These are phyloP conservation scores for Drosophila repleta DNA, from an alignment of 1,140 invertebrate species.

Conservation along the genomic window DNA sequence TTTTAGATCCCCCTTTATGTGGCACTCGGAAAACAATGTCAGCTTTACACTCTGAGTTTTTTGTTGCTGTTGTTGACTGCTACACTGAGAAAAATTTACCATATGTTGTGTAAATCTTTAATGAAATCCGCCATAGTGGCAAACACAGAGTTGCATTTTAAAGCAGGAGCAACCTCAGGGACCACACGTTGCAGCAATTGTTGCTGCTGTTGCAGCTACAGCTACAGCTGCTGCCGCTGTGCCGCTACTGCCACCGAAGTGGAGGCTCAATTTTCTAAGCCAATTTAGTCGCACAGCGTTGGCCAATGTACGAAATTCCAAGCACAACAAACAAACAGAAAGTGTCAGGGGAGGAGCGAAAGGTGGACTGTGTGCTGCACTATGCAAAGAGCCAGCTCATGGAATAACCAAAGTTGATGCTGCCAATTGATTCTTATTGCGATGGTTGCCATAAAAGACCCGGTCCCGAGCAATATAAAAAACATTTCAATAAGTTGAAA, in stretches of 20 bases:
- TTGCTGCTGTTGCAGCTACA: conserved; percentile 29
- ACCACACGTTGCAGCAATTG: conserved; percentile 9
- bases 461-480: conserved; percentile 13
- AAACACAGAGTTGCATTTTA: conserved; percentile 78
- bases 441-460: background rate
- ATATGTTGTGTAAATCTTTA: conserved; percentile 80
- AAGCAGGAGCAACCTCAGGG: conserved; percentile 41
- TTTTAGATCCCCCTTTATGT: conserved; percentile 5
- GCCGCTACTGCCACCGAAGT: conserved; percentile 35
- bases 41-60: conserved; percentile 79
- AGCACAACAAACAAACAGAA: conserved; percentile 44
- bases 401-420: conserved; percentile 56
- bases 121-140: conserved; percentile 75
- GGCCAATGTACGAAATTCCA: conserved; percentile 48
- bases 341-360: conserved; percentile 1
- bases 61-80: conserved; percentile 15
- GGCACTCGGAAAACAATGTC: conserved; percentile 63
- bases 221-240: conserved; percentile 14
- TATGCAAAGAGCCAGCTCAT: conserved; percentile 61
- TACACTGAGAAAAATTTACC: conserved; percentile 66
- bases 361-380: conserved; percentile 20
- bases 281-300: conserved; percentile 69
- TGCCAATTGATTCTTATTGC: conserved; percentile 65
- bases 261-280: conserved; percentile 78
- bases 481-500: conserved; percentile 23